Percentiles rank a stretch among this genome's conserved stretches.
These are phyloP conservation scores for Dysmachus trigonus DNA, from an alignment of 2,888 invertebrate species.

Conservation along the genomic window DNA sequence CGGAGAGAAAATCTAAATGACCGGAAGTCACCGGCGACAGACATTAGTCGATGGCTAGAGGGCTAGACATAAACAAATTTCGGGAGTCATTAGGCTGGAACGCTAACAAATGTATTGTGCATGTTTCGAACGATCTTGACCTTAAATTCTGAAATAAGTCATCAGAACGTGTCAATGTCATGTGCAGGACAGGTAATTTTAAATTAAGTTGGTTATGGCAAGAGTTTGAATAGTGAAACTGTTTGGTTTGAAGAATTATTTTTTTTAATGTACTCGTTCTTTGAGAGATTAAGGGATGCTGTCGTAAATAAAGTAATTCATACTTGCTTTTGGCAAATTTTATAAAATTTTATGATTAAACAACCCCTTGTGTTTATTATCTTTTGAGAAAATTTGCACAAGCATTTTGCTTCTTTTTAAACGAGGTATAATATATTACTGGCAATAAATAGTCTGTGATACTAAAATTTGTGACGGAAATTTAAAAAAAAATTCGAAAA, in stretches of 20 bases:
- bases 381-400: neutral
- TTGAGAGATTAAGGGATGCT: neutral
- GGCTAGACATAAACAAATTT: constrained; percentile 11
- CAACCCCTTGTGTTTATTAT: neutral
- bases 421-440: neutral
- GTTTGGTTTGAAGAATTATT: neutral
- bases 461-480: neutral
- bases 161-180: neutral
- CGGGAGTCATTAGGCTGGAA: neutral
- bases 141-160: neutral
- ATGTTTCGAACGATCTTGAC: neutral
- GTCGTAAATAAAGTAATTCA: neutral
- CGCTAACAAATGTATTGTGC: neutral
- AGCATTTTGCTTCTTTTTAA: neutral
- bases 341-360: neutral
- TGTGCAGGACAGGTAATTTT: neutral
- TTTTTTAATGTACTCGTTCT: neutral
- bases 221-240: neutral
- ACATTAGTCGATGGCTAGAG: neutral
- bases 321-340: neutral
- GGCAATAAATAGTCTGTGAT: neutral
- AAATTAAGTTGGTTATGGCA: neutral
- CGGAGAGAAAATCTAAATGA: neutral
- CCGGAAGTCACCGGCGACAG: neutral
- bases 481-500: neutral